Evolutionary conservation across 2,113 vertebrate species (phyloP).

Genomic region (Syngnathus floridae): DNA sequence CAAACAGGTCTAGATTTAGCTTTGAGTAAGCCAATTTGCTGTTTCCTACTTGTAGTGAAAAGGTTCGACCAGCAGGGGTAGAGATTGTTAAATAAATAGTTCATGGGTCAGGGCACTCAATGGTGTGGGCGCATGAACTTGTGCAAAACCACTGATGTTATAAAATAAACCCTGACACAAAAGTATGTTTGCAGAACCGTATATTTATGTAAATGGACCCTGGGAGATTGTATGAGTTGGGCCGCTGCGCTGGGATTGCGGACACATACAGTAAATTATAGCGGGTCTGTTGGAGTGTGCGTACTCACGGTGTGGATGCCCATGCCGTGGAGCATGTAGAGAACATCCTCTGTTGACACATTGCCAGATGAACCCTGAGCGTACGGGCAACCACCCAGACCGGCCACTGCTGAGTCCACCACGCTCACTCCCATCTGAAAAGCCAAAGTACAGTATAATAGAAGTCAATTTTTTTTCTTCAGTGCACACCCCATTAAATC

Average conservation of each 20-base stretch:
- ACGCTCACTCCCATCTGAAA: conserved; percentile 89
- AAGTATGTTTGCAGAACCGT: conserved; percentile 41
- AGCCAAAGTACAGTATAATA: conserved; percentile 44
- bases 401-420: conserved; percentile 88
- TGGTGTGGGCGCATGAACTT: conserved; percentile 20
- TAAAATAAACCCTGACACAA: conserved; percentile 44
- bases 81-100: conserved; percentile 62
- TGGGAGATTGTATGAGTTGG: conserved; percentile 16
- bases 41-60: conserved; percentile 29
- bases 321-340: conserved; percentile 92
- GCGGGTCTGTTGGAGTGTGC: conserved; percentile 15
- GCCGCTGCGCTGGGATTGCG: conserved; percentile 20
- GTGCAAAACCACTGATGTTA: conserved; percentile 38
- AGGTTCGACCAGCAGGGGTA: conserved; percentile 64
- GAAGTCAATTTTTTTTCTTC: neutral
- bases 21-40: neutral
- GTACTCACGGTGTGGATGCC: conserved; percentile 86
- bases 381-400: conserved; percentile 90
- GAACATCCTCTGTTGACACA: conserved; percentile 88
- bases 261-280: conserved; percentile 17
- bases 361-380: conserved; percentile 91
- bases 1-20: neutral
- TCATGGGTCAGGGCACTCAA: conserved; percentile 1
- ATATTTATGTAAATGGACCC: conserved; percentile 37
- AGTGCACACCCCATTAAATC: neutral